A percentile compares a stretch with the other conserved stretches of the same genome.
Evolutionary conservation across 2,797 vertebrate genomes (phyloP).

Genomic region (Ctenopoma multispine): DNA sequence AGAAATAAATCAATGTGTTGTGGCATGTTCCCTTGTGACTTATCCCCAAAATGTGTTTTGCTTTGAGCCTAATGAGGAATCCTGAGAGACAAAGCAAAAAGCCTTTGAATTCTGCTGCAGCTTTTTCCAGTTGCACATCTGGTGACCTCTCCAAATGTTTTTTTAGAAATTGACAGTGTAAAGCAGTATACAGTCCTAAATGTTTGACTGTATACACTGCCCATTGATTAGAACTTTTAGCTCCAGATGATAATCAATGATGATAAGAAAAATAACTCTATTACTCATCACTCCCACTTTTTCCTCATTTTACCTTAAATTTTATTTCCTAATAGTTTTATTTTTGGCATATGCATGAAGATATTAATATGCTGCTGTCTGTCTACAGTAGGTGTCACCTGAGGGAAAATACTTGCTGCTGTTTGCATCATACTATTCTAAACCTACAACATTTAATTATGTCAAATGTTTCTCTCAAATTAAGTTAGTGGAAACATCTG

Average conservation of each 20-base stretch:
- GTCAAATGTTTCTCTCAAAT: constrained; percentile 16
- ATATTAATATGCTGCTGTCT: neutral
- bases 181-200: neutral
- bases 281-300: neutral
- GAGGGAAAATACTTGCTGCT: constrained; percentile 1
- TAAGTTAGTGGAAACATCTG: neutral
- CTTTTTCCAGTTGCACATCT: constrained; percentile 15
- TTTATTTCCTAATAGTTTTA: neutral
- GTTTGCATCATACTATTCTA: neutral
- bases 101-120: constrained; percentile 26
- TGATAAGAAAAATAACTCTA: neutral
- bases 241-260: no score
- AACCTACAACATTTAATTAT: constrained; percentile 7
- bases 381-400: constrained; percentile 1
- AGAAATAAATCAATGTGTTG: constrained; percentile 34
- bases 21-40: constrained; percentile 29
- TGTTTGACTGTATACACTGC: neutral
- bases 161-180: neutral
- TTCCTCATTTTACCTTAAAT: neutral
- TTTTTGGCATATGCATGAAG: neutral
- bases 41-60: constrained; percentile 29
- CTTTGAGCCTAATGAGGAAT: constrained; percentile 47
- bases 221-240: neutral
- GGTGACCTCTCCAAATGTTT: constrained; percentile 27
- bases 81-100: constrained; percentile 15